Base-by-base conservation (phyloP, 2,113 vertebrate species). In the Patagioenas fasciata region DNA sequence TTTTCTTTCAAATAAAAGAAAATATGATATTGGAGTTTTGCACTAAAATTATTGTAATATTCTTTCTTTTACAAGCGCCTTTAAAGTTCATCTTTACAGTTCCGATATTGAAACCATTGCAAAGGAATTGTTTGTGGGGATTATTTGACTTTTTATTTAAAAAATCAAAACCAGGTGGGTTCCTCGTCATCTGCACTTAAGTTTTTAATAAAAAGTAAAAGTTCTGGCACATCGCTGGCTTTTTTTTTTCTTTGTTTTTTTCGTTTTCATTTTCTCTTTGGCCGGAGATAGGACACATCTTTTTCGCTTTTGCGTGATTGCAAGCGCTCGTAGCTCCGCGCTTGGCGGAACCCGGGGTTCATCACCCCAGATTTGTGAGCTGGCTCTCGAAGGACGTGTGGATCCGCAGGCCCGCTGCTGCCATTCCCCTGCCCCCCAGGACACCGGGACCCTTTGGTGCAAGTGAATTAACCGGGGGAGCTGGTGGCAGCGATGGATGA, bases 151-250 rank as follows among this genome's bases (percentile, higher is more conserved):
- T 95, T 96, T 97, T 96, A 96, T 91, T 93, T 16, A 78, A 70
- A 89, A 80, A 96, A 96, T 96, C 88, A 90, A 91, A 96, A 94
- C 60, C 95, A 96, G 93, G 94, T 96, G 95, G 56, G 73, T 81
- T 67, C 48, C 77, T 93, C 69, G 0, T 77, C 81, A 75, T 86
- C 79, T 6, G 7, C 40, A 15, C 95, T 95, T 70, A 62, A 58
- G 92, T 86, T 96, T 97, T 96, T 95, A 95, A 96, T 95, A 94
- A 96, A 97, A 95, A 97, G 77, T 89, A 91, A 95, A 96, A 95
- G 73, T 96, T 94, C 91, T 96, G 91, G 89, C 94, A 95, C 93
- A 93, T 87, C 94, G 73, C 78, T 15, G 77, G 17, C n/a, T 77
- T 3, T 58, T 34, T 73, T 48, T 60, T 34, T 42, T 13, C 29